phyloP scores from a whole-genome alignment of 2,888 invertebrate genomes.

The Nezara viridula region DNA sequence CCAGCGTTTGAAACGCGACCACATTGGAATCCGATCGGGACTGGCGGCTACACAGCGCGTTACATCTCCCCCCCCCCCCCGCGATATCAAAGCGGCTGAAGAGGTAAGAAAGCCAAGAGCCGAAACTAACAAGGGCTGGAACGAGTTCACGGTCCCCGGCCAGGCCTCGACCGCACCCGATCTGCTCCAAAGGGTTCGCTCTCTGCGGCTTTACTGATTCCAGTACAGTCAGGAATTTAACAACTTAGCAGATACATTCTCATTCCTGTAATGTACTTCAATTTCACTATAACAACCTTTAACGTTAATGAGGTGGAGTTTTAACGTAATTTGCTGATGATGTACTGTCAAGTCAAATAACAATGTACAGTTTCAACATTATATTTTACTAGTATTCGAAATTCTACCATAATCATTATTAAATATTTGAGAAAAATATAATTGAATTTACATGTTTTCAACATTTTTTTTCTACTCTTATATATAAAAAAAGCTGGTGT shows the following conservation, averaged over 20 bases:
- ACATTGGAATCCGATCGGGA: background rate
- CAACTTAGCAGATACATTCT: background rate
- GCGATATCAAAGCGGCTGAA: background rate
- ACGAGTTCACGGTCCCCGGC: conserved; percentile 36
- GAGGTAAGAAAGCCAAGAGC: conserved; percentile 21
- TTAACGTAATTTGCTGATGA: no score
- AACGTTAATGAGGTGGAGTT: no score
- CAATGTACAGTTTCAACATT: no score
- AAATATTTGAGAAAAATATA: no score
- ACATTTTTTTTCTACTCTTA: no score
- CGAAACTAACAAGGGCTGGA: conserved; percentile 41
- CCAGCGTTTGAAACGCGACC: background rate
- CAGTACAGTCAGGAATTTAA: background rate
- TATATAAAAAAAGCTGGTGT: no score
- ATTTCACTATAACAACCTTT: no score
- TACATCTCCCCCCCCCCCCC: background rate
- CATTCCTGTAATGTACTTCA: no score
- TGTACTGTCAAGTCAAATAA: no score
- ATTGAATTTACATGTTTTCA: no score
- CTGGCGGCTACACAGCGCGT: background rate
- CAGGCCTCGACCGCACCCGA: background rate
- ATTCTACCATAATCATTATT: no score
- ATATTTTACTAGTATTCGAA: no score
- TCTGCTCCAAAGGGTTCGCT: background rate
- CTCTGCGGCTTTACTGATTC: background rate